A percentile compares a stretch with the other conserved stretches of the same genome.
phyloP scores from a whole-genome alignment of 1,140 invertebrate genomes.

The Drosophila quadrilineata region DNA sequence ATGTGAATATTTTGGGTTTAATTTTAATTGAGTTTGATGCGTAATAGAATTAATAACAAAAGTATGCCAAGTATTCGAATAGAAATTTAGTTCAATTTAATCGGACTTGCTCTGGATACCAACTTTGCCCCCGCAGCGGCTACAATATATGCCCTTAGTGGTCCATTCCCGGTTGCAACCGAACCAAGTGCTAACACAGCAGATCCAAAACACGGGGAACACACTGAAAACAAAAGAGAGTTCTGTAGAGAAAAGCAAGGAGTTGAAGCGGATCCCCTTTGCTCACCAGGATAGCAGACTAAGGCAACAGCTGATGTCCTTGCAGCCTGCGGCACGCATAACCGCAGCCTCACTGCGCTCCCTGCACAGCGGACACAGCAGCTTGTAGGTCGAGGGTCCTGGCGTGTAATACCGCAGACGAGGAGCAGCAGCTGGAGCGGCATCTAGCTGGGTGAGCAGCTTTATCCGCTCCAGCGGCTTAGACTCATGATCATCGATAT shows the following conservation, averaged over 20 bases:
- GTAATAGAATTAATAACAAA: slow-evolving; percentile 66
- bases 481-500: slow-evolving; percentile 59
- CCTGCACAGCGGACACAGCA: slow-evolving; percentile 66
- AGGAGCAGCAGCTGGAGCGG: slow-evolving; percentile 20
- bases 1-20: slow-evolving; percentile 23
- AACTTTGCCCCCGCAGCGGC: slow-evolving; percentile 70
- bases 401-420: slow-evolving; percentile 64
- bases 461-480: slow-evolving; percentile 36
- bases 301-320: slow-evolving; percentile 64
- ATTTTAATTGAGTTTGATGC: slow-evolving; percentile 72
- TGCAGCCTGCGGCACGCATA: slow-evolving; percentile 69
- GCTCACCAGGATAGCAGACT: slow-evolving; percentile 70
- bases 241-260: neutral
- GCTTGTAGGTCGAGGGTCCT: slow-evolving; percentile 67
- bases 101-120: slow-evolving; percentile 67
- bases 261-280: neutral
- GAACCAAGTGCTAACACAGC: slow-evolving; percentile 74
- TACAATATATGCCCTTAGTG: slow-evolving; percentile 74
- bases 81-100: slow-evolving; percentile 45
- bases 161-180: slow-evolving; percentile 78
- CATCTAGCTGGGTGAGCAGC: slow-evolving; percentile 29
- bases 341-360: slow-evolving; percentile 68
- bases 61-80: slow-evolving; percentile 55
- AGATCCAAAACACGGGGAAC: slow-evolving; percentile 75
- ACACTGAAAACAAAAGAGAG: slow-evolving; percentile 24